Conservation (phyloP, 2,113 vertebrate genomes). For the Protobothrops flavoviridis region DNA sequence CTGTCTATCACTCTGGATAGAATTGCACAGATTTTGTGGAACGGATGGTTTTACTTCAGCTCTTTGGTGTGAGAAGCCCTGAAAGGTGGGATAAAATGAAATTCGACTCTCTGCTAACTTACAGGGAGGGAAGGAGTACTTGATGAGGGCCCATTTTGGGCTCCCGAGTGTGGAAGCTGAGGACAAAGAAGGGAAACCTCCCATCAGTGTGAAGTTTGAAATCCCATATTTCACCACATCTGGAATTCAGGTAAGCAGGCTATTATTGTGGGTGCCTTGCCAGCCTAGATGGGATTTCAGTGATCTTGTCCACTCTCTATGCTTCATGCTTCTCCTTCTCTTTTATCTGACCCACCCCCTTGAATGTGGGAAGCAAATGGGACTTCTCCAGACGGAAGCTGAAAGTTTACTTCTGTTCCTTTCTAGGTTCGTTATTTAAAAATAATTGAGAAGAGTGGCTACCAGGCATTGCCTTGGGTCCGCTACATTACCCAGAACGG, state of each 20-base stretch:
- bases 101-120: background rate
- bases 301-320: background rate
- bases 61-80: background rate
- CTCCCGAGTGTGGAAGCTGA: slow-evolving; percentile 97
- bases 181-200: slow-evolving; percentile 96
- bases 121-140: slow-evolving; percentile 95
- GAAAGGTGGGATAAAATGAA: background rate
- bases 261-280: rapidly evolving
- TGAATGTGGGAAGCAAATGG: background rate
- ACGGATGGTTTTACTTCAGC: background rate
- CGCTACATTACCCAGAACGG: slow-evolving; percentile 97
- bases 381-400: background rate
- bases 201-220: slow-evolving; percentile 97
- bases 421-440: slow-evolving; percentile 91
- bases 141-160: slow-evolving; percentile 96
- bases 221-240: slow-evolving; percentile 99
- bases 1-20: background rate
- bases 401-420: background rate
- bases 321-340: background rate
- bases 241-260: slow-evolving; percentile 88
- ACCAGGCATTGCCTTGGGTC: slow-evolving; percentile 87
- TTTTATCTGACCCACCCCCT: background rate
- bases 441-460: slow-evolving; percentile 98
- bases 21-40: background rate
- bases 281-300: background rate